Evolutionary conservation across 2,888 invertebrate genomes (phyloP), one percentile per base, ranked within the genome.

Genomic region (Lordiphosa andalusiaca): DNA sequence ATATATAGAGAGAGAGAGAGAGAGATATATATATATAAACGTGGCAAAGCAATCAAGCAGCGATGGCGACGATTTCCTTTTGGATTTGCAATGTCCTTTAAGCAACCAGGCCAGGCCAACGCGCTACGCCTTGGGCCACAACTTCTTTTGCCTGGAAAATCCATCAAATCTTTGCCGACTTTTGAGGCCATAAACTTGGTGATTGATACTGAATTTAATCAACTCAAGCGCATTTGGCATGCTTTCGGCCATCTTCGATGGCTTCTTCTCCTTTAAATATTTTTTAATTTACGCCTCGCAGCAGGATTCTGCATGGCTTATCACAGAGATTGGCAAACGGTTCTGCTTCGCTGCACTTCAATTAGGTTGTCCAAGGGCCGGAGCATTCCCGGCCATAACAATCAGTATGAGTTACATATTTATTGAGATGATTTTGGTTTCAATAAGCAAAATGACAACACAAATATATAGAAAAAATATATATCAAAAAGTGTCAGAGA

Each of bases 181-280:
- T 85, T 83, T 85, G 75, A 72, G 85, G 73, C 85, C 85, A 80
- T 80, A 85, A 80, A 85, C 84, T 85, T 30, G 75, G 70, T 83
- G 85, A 83, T 80, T 80, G 80, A 80, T 80, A 85, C 76, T 72
- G 80, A 80, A 85, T 80, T 80, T 85, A 85, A 85, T 80, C 85
- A 80, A 80, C 69, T 80, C 80, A 63, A 83, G 61, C 84, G 65
- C 58, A 53, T 72, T 56, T 64, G 52, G 69, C 62, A 54, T 58
- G 49, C 54, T 41, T 21, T 53, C 33, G 33, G 38, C 36, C 4
- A 38, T 54, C 50, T 37, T 44, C 46, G 38, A 46, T 6, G 53
- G 53, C 55, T 52, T 56, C 44, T 12, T 30, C 37, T 39, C 48
- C 46, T 58, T 51, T 63, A 71, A 67, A 66, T 77, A 75, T 83